phyloP scores from a whole-genome alignment of 2,888 invertebrate species.

The Drosophila demipolita region DNA sequence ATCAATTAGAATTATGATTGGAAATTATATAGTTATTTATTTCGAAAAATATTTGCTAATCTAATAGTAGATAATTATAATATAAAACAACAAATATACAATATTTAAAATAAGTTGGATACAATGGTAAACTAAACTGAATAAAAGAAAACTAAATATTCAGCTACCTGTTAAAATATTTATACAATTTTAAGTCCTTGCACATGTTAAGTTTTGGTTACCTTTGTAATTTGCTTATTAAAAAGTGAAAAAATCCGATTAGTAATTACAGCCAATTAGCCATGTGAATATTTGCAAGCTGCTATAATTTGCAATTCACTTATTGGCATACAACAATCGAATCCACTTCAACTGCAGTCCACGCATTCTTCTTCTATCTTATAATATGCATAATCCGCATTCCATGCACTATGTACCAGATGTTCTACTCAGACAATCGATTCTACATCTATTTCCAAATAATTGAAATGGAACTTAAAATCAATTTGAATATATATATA shows the following conservation, averaged over 20 bases:
- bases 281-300: constrained; percentile 51
- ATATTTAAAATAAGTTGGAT: background rate
- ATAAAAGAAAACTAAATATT: background rate
- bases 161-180: background rate
- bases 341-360: background rate
- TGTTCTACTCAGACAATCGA: constrained; percentile 33
- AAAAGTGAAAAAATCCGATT: constrained; percentile 4
- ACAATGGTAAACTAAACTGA: background rate
- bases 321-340: background rate
- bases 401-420: constrained; percentile 37
- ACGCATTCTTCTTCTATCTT: constrained; percentile 2
- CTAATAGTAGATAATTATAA: background rate
- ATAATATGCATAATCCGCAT: constrained; percentile 31
- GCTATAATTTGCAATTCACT: constrained; percentile 12
- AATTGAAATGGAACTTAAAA: constrained; percentile 35
- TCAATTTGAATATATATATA: background rate
- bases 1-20: background rate
- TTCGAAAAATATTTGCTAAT: background rate
- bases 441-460: constrained; percentile 14
- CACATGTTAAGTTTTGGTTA: background rate
- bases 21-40: background rate
- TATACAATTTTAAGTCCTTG: background rate
- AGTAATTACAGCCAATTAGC: constrained; percentile 31
- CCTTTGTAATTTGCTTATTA: background rate
- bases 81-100: background rate